Evolutionary conservation across 2,113 vertebrate species (phyloP).

Genomic region (Heteronetta atricapilla): DNA sequence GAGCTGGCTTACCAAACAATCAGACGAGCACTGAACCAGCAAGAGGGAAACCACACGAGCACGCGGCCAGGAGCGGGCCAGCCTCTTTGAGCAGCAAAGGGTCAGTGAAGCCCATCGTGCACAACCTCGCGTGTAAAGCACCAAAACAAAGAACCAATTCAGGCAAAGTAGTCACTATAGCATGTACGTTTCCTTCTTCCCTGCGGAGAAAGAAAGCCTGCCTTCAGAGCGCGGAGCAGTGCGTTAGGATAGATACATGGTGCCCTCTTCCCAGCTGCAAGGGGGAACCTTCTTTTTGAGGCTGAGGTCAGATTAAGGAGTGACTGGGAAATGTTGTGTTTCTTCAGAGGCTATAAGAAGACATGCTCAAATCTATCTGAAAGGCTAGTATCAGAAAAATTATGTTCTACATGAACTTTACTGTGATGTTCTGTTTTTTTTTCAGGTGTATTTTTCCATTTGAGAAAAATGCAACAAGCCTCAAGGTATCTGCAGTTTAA

Average conservation of each 20-base stretch:
- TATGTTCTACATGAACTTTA: not conserved
- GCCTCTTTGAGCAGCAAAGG: not conserved
- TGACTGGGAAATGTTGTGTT: not conserved
- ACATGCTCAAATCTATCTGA: not conserved
- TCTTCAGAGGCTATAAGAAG: not conserved
- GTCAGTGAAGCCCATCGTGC: not conserved
- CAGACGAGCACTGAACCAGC: slow-evolving; percentile 31
- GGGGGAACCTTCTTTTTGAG: not conserved
- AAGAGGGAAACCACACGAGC: not conserved
- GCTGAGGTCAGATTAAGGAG: not conserved
- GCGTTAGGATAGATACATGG: fast-evolving
- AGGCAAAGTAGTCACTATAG: not conserved
- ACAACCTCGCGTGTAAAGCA: slow-evolving; percentile 8
- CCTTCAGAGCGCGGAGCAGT: not conserved
- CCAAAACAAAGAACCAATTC: slow-evolving; percentile 42
- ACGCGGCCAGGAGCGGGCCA: not conserved
- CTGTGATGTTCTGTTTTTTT: not conserved
- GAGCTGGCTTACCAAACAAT: slow-evolving; percentile 23
- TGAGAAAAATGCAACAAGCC: not conserved
- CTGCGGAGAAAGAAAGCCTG: not conserved
- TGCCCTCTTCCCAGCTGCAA: not conserved
- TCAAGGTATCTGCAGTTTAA: not conserved
- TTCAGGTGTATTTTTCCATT: not conserved
- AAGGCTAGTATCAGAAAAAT: not conserved
- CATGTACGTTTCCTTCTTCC: not conserved